phyloP scores from a whole-genome alignment of 2,888 invertebrate genomes.

The Eristalis intricaria region DNA sequence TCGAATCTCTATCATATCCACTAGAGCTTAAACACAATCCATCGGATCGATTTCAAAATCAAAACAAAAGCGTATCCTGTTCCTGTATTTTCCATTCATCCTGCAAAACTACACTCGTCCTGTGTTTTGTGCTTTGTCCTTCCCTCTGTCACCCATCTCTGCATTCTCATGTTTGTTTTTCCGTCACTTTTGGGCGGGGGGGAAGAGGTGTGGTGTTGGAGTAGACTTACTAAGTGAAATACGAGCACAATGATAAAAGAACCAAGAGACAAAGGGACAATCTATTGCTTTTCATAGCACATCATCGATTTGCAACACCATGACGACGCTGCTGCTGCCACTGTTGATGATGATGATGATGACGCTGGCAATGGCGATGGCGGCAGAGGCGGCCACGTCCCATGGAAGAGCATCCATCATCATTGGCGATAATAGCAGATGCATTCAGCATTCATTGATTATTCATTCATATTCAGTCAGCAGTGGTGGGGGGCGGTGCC shows the following conservation, averaged over 20 bases:
- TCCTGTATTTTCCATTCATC: constrained; percentile 36
- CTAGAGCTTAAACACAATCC: constrained; percentile 20
- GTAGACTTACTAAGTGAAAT: constrained; percentile 46
- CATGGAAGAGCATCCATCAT: constrained; percentile 46
- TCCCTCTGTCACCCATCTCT: background rate
- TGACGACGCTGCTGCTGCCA: background rate
- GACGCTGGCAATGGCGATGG: background rate
- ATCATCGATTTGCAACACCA: background rate
- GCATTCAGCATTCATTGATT: constrained; percentile 59
- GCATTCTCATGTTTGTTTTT: background rate
- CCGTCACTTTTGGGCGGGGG: constrained; percentile 12
- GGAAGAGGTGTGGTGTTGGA: background rate
- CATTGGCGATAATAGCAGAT: constrained; percentile 50
- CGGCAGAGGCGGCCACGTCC: background rate
- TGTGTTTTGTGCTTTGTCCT: background rate
- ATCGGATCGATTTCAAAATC: constrained; percentile 49
- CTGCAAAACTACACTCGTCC: constrained; percentile 19
- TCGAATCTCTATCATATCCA: constrained; percentile 19
- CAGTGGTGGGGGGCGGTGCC: background rate
- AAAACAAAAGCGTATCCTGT: constrained; percentile 41
- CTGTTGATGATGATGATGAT: background rate
- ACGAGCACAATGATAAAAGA: constrained; percentile 29
- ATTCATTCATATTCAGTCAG: constrained; percentile 48
- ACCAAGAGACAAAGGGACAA: constrained; percentile 36
- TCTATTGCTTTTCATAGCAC: background rate